Evolutionary conservation across 2,113 vertebrate species (phyloP).

Genomic region (Furnarius figulus): DNA sequence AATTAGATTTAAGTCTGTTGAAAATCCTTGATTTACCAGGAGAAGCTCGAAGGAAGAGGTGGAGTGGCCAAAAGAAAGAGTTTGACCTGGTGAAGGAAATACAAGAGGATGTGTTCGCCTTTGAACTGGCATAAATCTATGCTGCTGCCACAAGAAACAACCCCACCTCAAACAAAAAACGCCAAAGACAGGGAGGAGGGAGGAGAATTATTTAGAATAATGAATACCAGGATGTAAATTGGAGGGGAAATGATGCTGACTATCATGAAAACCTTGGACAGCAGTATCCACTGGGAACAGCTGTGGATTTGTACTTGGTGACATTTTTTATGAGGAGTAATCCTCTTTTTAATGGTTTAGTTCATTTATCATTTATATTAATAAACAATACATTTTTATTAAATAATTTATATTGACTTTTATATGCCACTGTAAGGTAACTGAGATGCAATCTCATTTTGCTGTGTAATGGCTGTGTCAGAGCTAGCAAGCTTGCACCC

Average conservation of each 20-base stretch:
- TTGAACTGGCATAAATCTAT: slow-evolving; percentile 17
- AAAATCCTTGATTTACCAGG: not conserved
- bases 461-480: not conserved
- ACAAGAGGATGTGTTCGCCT: not conserved
- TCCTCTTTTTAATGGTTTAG: not conserved
- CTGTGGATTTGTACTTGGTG: not conserved
- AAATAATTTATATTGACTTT: not conserved
- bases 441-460: not conserved
- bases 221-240: slow-evolving; percentile 48
- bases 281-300: not conserved
- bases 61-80: slow-evolving; percentile 3
- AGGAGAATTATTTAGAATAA: not conserved
- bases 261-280: not conserved
- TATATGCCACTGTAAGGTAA: not conserved
- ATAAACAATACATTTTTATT: not conserved
- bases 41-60: slow-evolving; percentile 34
- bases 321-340: not conserved
- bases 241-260: not conserved
- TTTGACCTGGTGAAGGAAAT: slow-evolving; percentile 37
- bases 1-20: not conserved
- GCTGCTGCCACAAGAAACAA: slow-evolving; percentile 24
- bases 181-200: not conserved
- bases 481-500: not conserved
- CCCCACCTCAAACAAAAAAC: slow-evolving; percentile 54
- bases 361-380: not conserved